Evolutionary conservation across 2,888 invertebrate genomes (phyloP).

Genomic region (Venusia cambrica): DNA sequence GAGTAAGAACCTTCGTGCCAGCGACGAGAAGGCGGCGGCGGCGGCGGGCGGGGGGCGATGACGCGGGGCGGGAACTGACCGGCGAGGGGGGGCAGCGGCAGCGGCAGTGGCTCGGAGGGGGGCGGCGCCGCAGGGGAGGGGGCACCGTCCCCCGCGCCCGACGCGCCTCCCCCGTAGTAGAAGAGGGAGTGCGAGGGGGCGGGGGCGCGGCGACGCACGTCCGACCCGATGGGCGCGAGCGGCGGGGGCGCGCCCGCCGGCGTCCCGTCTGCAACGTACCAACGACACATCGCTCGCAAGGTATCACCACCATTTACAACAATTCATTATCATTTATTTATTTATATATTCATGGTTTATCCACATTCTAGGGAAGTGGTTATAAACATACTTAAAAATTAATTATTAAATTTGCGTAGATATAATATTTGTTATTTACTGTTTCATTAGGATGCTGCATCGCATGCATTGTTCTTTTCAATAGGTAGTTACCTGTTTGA

Average conservation of each 20-base stretch:
- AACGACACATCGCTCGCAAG: constrained; percentile 19
- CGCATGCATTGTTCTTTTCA: too few relatives aligned
- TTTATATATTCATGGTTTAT: too few relatives aligned
- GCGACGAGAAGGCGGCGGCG: too few relatives aligned
- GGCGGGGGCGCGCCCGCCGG: constrained; percentile 29
- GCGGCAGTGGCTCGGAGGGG: constrained; percentile 31
- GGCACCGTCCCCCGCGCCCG: constrained; percentile 24
- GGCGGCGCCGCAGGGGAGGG: constrained; percentile 32
- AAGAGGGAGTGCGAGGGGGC: constrained; percentile 65
- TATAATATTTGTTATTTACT: too few relatives aligned
- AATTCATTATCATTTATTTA: too few relatives aligned
- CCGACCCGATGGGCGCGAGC: constrained; percentile 62
- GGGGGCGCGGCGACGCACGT: constrained; percentile 49
- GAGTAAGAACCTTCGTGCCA: constrained; percentile 17
- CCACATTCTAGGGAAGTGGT: too few relatives aligned
- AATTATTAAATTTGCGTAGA: too few relatives aligned
- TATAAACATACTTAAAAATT: too few relatives aligned
- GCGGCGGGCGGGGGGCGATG: not conserved
- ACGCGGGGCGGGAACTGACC: constrained; percentile 29
- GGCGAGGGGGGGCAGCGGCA: constrained; percentile 32
- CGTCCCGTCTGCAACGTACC: constrained; percentile 10
- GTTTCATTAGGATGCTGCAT: too few relatives aligned
- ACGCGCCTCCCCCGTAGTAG: constrained; percentile 68
- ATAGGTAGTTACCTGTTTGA: too few relatives aligned
- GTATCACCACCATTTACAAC: too few relatives aligned